Conservation (phyloP, 1,140 invertebrate species). For the Papilio machaon region DNA sequence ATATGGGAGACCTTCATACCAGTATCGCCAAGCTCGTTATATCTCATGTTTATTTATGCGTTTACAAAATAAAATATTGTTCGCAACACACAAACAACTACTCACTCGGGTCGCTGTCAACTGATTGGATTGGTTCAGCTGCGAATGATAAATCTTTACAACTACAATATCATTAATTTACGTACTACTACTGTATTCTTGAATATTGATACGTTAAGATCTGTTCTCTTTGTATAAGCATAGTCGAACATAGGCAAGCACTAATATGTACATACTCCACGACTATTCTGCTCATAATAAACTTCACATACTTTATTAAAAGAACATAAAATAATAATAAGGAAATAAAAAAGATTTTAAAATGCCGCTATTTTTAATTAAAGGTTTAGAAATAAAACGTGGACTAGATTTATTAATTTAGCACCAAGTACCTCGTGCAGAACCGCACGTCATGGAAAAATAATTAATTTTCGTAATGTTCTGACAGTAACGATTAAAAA, state of each 20-base stretch:
- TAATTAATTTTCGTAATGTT: background rate
- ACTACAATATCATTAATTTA: conserved; percentile 25
- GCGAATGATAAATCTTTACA: conserved; percentile 34
- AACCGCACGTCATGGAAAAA: no score
- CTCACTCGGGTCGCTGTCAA: conserved; percentile 34
- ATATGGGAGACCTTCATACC: conserved; percentile 83
- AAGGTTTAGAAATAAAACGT: no score
- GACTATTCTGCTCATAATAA: background rate
- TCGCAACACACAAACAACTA: conserved; percentile 27
- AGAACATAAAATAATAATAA: background rate
- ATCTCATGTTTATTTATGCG: conserved; percentile 64
- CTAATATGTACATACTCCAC: background rate
- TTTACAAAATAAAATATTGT: conserved; percentile 28
- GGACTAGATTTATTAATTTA: no score
- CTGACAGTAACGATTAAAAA: background rate
- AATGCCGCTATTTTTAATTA: no score
- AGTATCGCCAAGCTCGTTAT: conserved; percentile 82
- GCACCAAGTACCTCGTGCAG: no score
- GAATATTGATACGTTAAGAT: conserved; percentile 12
- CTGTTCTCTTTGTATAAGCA: background rate
- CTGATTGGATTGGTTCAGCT: conserved; percentile 37
- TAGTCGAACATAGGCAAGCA: background rate
- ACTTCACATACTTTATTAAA: background rate
- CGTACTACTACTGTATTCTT: background rate
- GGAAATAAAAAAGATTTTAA: background rate